phyloP scores from a whole-genome alignment of 2,113 vertebrate genomes.

The Laticauda colubrina region DNA sequence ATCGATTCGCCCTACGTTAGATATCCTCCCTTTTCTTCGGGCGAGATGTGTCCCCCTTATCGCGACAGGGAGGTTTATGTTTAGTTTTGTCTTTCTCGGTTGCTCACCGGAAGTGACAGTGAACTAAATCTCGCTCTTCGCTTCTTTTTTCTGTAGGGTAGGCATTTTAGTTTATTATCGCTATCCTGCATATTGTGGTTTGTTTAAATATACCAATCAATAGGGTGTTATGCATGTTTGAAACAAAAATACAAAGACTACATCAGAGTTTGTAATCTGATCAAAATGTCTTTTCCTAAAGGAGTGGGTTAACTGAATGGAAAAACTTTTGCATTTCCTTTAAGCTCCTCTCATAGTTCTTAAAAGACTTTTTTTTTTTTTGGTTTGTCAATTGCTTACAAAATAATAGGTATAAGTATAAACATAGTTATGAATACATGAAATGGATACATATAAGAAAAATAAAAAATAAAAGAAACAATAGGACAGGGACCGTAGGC shows the following conservation, averaged over 20 bases:
- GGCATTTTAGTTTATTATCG: not conserved
- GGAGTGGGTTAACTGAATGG: not conserved
- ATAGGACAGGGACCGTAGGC: too few species aligned
- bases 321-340: not conserved
- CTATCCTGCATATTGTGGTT: not conserved
- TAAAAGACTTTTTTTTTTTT: not conserved
- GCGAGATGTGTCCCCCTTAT: not conserved
- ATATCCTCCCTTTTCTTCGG: slow-evolving; percentile 62
- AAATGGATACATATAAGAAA: too few species aligned
- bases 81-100: not conserved
- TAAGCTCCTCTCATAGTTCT: not conserved
- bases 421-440: too few species aligned
- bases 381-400: too few species aligned
- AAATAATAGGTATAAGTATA: too few species aligned
- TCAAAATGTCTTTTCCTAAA: not conserved
- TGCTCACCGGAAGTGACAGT: not conserved
- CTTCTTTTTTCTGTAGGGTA: not conserved
- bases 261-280: not conserved
- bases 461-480: too few species aligned
- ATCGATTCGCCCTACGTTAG: slow-evolving; percentile 90
- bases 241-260: not conserved
- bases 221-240: not conserved
- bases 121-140: not conserved
- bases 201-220: not conserved
- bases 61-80: not conserved